Evolutionary conservation across 2,888 invertebrate species (phyloP), one percentile per base, ranked within the genome.

Genomic region (Tethea ocularis): DNA sequence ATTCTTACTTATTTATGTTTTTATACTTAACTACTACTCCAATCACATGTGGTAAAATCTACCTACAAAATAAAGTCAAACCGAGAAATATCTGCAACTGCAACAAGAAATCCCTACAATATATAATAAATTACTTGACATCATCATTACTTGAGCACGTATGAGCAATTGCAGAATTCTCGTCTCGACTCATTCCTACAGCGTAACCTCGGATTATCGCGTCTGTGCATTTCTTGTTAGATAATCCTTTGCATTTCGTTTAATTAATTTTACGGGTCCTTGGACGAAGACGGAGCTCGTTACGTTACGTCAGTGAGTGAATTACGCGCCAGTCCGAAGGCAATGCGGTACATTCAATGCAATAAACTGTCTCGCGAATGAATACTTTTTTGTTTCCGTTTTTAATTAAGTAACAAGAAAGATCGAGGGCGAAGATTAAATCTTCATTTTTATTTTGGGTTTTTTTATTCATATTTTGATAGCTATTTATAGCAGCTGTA

Each of bases 201-300:
- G 29, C 55, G 51, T 58, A 23, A 22, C 33, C 20, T 29, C 22
- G 63, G 61, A 72, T 75, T 69, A 74, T 64, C 74, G 72, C 73
- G 74, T 71, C 67, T 60, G 67, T 78, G 73, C 77, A 75, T 64
- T 71, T 78, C 72, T 61, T 69, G 57, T 66, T 72, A 72, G 78
- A 77, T 78, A 78, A 80, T 77, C 76, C 73, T 74, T 77, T 78
- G 78, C 80, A 77, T 83, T 83, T 81, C 73, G 71, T 84, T 82
- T 80, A 84, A 86, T 86, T 84, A 84, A 84, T 84, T 86, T 82
- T 68, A 77, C 76, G 77, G 74, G 71, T 79, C 64, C 75, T 82
- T 77, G 75, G 70, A 71, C 66, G 65, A 66, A 78, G 73, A 73
- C 68, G 72, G 61, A 61, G 70, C 74, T 78, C 71, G 72, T 80